Base-by-base conservation (phyloP, 2,113 vertebrate species). In the Brachirus orientalis region DNA sequence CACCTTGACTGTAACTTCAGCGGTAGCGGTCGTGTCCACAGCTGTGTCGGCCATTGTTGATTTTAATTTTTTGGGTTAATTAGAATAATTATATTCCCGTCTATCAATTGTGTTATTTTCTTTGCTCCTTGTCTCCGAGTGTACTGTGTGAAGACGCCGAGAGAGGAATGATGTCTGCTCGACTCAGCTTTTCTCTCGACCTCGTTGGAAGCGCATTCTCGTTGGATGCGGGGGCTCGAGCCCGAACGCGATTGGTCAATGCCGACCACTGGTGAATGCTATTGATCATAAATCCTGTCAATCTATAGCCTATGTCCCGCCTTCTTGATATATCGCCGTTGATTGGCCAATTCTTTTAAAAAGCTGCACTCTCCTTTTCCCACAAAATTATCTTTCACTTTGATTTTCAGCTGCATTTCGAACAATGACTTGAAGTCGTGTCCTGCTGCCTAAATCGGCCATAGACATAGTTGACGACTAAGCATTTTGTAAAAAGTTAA, bases 1-100 rank as follows among this genome's bases (percentile, higher is more conserved):
- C 83, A 94, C 94, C 92, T 94, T 94, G 60, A 90, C 86, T 71
- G 91, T 92, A 85, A 94, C 89, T 91, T 95, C 94, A 65, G 85
- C 65, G 41, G 89, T 65, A 43, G 82, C 84, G 80, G 92, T 92
- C 22, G 90, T 93, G 36, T 94, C 93, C 76, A 92, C 93, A 87
- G 82, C 91, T 72, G 90, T 92, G 37, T 95, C 94, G 69, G 94
- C 93, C 94, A 95, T 95, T 45, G 75, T 82, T 80, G 13, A 10
- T 79, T 82, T 72, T 50, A 40, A 22, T 80, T 78, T 72, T 44
- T 44, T 41, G 6, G 77, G 43, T 61, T 60, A 62, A 66, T 70
- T 56, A 68, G 68, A 43, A 69, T 63, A 78, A 69, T 73, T 64
- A 69, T 68, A 70, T 64, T 80, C 73, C 69, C 56, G 18, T 52